A percentile compares a stretch with the other conserved stretches of the same genome.
Conservation (phyloP, 1,140 invertebrate genomes). For the Drosophila tristis region DNA sequence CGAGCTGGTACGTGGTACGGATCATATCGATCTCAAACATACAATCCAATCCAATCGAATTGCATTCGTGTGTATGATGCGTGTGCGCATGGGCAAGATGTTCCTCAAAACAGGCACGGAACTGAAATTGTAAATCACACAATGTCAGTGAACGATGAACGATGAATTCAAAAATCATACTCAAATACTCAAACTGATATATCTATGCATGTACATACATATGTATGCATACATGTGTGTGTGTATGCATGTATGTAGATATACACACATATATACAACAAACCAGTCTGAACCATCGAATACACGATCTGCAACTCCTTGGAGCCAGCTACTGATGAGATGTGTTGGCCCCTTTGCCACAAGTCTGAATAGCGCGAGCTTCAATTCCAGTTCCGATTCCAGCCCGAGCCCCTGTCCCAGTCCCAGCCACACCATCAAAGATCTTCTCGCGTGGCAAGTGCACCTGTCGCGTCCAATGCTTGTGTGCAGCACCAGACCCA, state of each 20-base stretch:
- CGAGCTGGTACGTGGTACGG: background rate
- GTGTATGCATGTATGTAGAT: background rate
- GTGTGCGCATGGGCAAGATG: background rate
- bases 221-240: background rate
- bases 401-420: conserved; percentile 3
- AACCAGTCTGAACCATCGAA: conserved; percentile 40
- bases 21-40: too few relatives aligned
- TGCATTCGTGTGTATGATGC: too few relatives aligned
- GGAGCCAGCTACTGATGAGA: conserved; percentile 31
- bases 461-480: conserved; percentile 70
- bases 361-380: conserved; percentile 24
- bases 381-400: conserved; percentile 43
- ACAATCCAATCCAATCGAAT: too few relatives aligned
- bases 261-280: conserved; percentile 4
- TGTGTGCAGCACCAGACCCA: conserved; percentile 41
- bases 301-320: conserved; percentile 36
- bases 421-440: conserved; percentile 17
- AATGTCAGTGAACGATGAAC: background rate
- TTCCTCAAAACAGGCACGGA: background rate
- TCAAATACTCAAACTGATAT: background rate
- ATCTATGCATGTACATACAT: background rate
- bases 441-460: conserved; percentile 69
- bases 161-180: background rate
- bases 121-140: background rate
- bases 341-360: conserved; percentile 10